Evolutionary conservation across 1,140 invertebrate species (phyloP).

Genomic region (Elysia chlorotica): DNA sequence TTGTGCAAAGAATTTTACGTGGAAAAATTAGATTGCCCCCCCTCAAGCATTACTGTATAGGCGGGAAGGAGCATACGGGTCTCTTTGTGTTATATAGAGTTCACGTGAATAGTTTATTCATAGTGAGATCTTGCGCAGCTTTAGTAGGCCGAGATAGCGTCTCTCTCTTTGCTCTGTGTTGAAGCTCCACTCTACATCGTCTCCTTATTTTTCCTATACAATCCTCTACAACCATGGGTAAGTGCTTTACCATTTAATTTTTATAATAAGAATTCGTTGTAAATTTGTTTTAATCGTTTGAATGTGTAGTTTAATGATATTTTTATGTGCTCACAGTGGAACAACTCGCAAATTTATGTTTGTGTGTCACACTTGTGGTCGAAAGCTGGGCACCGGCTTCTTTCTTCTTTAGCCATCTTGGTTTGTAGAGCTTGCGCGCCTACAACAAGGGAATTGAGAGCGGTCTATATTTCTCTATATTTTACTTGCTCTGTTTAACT

Average conservation of each 20-base stretch:
- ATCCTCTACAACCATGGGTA: slow-evolving; percentile 31
- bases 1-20: too few species aligned
- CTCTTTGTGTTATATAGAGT: slow-evolving; percentile 28
- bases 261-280: slow-evolving; percentile 18
- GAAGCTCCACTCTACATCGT: slow-evolving; percentile 21
- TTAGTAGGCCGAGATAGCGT: slow-evolving; percentile 26
- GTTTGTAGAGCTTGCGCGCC: slow-evolving; percentile 18
- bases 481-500: neutral
- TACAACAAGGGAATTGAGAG: slow-evolving; percentile 9
- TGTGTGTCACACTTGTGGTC: slow-evolving; percentile 18
- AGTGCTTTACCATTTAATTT: slow-evolving; percentile 19
- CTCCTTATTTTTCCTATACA: slow-evolving; percentile 20
- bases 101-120: slow-evolving; percentile 33
- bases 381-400: slow-evolving; percentile 27
- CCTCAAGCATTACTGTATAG: slow-evolving; percentile 11
- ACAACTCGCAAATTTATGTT: slow-evolving; percentile 22
- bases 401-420: slow-evolving; percentile 33
- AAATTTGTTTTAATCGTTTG: slow-evolving; percentile 14
- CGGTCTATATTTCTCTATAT: slow-evolving; percentile 12
- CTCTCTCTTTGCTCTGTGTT: slow-evolving; percentile 12
- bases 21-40: too few species aligned
- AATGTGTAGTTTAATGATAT: slow-evolving; percentile 7
- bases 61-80: slow-evolving; percentile 31
- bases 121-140: neutral
- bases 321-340: slow-evolving; percentile 2